A percentile compares a stretch with the other conserved stretches of the same genome.
These are phyloP conservation scores for Periophthalmodon schlosseri DNA, from an alignment of 2,113 vertebrate species.

Conservation along the genomic window DNA sequence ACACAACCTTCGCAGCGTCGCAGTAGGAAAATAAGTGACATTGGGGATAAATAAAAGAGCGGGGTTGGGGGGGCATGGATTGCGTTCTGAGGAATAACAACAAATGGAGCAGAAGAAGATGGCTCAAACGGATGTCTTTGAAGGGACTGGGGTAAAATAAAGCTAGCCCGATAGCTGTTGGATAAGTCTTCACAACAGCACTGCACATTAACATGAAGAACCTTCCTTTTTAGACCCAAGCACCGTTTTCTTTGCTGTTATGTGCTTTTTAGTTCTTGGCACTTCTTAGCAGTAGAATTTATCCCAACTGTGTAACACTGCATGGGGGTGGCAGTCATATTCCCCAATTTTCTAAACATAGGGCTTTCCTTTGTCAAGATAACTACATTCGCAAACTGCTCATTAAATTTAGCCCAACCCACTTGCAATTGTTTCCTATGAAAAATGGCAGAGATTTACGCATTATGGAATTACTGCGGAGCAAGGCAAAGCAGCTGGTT, in stretches of 20 bases:
- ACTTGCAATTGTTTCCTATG: slow-evolving; percentile 72
- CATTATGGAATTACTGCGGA: slow-evolving; percentile 73
- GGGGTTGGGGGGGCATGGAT: slow-evolving; percentile 29
- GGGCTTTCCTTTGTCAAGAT: slow-evolving; percentile 49
- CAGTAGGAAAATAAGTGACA: slow-evolving; percentile 50
- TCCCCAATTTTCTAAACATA: slow-evolving; percentile 37
- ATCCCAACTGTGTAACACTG: slow-evolving; percentile 25
- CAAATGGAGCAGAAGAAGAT: slow-evolving; percentile 18
- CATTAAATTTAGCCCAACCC: slow-evolving; percentile 75
- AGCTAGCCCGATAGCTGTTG: neutral
- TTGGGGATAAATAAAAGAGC: slow-evolving; percentile 33
- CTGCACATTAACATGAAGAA: slow-evolving; percentile 2
- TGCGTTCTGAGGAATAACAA: slow-evolving; percentile 27
- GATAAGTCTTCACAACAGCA: neutral
- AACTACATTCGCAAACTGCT: slow-evolving; percentile 71
- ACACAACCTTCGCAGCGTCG: slow-evolving; percentile 1
- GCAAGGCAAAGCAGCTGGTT: slow-evolving; percentile 68
- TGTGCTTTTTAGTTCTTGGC: neutral
- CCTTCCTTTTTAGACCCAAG: neutral
- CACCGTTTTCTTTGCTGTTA: neutral
- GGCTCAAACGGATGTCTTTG: slow-evolving; percentile 17
- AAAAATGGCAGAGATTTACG: slow-evolving; percentile 78
- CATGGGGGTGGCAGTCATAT: slow-evolving; percentile 43
- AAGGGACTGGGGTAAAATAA: slow-evolving; percentile 11
- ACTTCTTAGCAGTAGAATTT: neutral